These are phyloP conservation scores for Cydia fagiglandana DNA, from an alignment of 1,140 invertebrate genomes.

Conservation along the genomic window DNA sequence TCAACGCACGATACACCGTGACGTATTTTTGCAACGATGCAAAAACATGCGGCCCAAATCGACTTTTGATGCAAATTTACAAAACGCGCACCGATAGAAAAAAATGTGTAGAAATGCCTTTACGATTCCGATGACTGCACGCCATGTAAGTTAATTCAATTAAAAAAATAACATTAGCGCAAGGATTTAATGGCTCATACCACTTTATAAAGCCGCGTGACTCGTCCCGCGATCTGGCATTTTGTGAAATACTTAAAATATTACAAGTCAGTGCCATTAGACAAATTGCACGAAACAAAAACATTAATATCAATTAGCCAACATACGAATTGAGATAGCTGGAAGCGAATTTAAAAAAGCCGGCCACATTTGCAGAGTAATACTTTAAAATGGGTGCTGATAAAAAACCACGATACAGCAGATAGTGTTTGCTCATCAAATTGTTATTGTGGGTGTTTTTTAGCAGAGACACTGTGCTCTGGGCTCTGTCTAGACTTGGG, in stretches of 20 bases:
- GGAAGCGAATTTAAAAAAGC: constrained; percentile 48
- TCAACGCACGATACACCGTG: constrained; percentile 65
- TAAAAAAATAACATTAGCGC: background rate
- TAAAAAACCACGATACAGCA: constrained; percentile 54
- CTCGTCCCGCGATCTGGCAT: background rate
- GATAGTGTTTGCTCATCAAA: constrained; percentile 61
- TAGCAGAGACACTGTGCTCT: constrained; percentile 37
- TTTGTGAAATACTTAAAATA: background rate
- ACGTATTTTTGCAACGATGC: constrained; percentile 66
- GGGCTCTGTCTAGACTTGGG: constrained; percentile 53
- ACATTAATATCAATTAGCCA: constrained; percentile 55
- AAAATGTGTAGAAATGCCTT: constrained; percentile 47
- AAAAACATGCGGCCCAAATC: constrained; percentile 57
- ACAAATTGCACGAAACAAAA: constrained; percentile 42
- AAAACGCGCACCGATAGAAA: constrained; percentile 35
- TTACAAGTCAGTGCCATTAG: constrained; percentile 28
- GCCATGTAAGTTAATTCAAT: constrained; percentile 51
- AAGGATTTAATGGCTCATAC: background rate
- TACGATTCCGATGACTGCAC: constrained; percentile 56
- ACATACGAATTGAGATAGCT: constrained; percentile 43
- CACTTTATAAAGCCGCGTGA: background rate
- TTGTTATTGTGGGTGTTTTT: constrained; percentile 47
- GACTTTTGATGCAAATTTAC: constrained; percentile 56
- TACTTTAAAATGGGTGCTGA: constrained; percentile 47
- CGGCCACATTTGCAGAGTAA: constrained; percentile 48